These are phyloP conservation scores for Chloroclysta siterata DNA, from an alignment of 2,888 invertebrate species.

Conservation along the genomic window DNA sequence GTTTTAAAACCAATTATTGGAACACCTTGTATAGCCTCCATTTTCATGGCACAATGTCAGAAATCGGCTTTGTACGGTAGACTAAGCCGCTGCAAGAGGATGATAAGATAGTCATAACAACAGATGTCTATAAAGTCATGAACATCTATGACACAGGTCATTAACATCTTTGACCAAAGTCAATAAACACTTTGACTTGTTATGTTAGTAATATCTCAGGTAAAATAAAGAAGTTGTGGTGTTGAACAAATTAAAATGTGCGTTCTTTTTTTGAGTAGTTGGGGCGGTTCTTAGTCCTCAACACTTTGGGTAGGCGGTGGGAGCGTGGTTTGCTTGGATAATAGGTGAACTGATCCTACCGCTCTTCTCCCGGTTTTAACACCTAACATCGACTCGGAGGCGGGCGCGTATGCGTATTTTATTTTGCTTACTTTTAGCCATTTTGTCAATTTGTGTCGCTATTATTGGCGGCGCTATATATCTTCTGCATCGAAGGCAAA, in stretches of 20 bases:
- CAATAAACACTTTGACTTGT: constrained; percentile 17
- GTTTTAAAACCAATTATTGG: too few species aligned
- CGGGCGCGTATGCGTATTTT: not conserved
- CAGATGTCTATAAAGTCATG: constrained; percentile 20
- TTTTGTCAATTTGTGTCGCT: constrained; percentile 28
- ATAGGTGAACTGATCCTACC: not conserved
- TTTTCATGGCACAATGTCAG: not conserved
- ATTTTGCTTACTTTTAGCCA: constrained; percentile 21
- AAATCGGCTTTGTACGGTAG: not conserved
- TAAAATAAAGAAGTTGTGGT: constrained; percentile 11
- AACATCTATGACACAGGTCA: constrained; percentile 21
- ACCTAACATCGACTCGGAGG: not conserved
- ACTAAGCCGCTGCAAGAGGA: constrained; percentile 5
- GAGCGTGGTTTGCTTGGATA: not conserved
- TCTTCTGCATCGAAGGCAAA: constrained; percentile 32
- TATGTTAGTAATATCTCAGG: constrained; percentile 4
- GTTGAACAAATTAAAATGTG: constrained; percentile 17
- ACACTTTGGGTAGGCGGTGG: not conserved
- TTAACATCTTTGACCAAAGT: constrained; percentile 18
- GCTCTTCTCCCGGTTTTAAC: not conserved
- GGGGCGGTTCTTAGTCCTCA: constrained; percentile 17
- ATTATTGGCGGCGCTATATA: constrained; percentile 23
- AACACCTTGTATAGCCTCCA: not conserved
- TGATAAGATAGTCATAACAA: constrained; percentile 19
- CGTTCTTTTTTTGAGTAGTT: constrained; percentile 7